These are phyloP conservation scores for Cerceris ruficornis DNA, from an alignment of 2,888 invertebrate genomes.

Conservation along the genomic window DNA sequence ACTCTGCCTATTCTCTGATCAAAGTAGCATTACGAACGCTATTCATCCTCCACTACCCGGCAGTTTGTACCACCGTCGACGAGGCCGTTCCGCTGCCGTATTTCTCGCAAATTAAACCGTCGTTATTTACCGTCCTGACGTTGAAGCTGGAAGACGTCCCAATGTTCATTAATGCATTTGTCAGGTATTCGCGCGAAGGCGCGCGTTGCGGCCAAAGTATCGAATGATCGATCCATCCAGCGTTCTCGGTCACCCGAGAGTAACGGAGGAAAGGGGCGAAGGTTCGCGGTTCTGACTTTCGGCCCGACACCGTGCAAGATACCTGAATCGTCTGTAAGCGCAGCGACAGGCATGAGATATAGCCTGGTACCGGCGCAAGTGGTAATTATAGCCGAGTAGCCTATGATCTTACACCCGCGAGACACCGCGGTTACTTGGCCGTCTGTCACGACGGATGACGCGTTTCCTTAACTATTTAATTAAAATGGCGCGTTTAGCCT, in stretches of 20 bases:
- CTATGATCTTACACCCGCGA: slow-evolving; percentile 16
- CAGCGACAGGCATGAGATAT: slow-evolving; percentile 39
- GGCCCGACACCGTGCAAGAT: neutral
- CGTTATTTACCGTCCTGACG: too few species aligned
- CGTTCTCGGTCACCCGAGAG: too few species aligned
- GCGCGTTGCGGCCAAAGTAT: neutral
- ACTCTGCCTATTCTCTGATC: too few species aligned
- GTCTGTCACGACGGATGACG: slow-evolving; percentile 12
- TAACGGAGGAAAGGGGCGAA: too few species aligned
- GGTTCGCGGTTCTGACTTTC: neutral
- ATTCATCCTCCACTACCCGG: too few species aligned
- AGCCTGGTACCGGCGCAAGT: slow-evolving; percentile 21
- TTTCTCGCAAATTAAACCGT: too few species aligned
- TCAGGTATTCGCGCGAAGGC: too few species aligned
- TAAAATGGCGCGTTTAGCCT: neutral
- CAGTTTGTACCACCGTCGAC: too few species aligned
- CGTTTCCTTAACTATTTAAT: slow-evolving; percentile 38
- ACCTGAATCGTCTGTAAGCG: slow-evolving; percentile 25
- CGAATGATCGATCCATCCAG: neutral
- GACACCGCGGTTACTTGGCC: slow-evolving; percentile 12
- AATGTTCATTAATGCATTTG: too few species aligned
- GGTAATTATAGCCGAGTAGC: slow-evolving; percentile 52
- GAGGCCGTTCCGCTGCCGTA: too few species aligned
- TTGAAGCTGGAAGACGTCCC: too few species aligned
- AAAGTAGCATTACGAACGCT: too few species aligned